These are phyloP conservation scores for Tychaedon coryphoeus DNA, from an alignment of 2,113 vertebrate species.

Conservation along the genomic window DNA sequence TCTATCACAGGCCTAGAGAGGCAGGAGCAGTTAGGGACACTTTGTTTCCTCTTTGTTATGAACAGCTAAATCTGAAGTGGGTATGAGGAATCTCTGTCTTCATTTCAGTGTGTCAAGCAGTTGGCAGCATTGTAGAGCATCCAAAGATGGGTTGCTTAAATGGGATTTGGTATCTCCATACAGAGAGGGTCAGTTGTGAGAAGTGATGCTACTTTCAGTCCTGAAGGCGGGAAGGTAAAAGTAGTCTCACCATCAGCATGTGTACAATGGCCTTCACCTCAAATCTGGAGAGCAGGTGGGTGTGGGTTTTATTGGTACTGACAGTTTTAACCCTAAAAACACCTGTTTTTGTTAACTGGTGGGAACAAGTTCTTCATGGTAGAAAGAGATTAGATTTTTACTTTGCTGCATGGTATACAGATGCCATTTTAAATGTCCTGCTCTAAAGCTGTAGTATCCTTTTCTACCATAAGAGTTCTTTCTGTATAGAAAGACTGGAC, in stretches of 20 bases:
- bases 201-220: neutral
- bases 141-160: neutral
- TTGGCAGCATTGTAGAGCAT: neutral
- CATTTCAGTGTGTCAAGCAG: neutral
- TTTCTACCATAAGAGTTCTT: neutral
- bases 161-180: neutral
- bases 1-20: neutral
- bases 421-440: neutral
- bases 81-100: neutral
- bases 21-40: neutral
- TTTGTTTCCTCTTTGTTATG: neutral
- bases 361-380: neutral
- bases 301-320: neutral
- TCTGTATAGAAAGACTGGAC: neutral
- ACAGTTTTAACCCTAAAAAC: neutral
- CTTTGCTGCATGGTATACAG: neutral
- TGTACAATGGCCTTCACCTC: neutral
- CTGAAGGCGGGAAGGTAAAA: neutral
- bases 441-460: neutral
- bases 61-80: neutral
- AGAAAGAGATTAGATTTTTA: neutral
- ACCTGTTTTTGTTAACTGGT: neutral
- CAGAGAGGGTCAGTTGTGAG: neutral
- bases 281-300: neutral
- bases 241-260: rapidly evolving